Evolutionary conservation across 2,888 invertebrate species (phyloP).

Genomic region (Cephus runcator): DNA sequence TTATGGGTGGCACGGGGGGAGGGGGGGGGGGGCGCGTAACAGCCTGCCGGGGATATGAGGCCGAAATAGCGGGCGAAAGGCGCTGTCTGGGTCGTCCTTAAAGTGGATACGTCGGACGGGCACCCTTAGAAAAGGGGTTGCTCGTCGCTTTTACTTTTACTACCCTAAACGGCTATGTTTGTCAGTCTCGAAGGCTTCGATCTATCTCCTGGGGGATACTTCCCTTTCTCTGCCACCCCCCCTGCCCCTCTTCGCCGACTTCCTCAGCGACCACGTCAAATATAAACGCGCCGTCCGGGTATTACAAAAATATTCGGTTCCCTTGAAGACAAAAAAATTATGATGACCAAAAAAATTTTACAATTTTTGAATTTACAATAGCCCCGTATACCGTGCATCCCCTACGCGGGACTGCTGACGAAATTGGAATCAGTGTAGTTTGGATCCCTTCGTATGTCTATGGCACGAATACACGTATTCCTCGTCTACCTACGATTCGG

Average conservation of each 20-base stretch:
- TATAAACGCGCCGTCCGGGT: neutral
- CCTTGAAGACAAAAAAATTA: neutral
- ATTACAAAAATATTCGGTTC: neutral
- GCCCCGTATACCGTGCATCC: neutral
- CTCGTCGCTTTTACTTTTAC: neutral
- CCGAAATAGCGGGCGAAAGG: conserved; percentile 25
- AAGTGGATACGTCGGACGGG: conserved; percentile 43
- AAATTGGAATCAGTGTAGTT: neutral
- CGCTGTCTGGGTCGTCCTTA: conserved; percentile 49
- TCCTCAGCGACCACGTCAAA: neutral
- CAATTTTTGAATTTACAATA: neutral
- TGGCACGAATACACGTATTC: neutral
- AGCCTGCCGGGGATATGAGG: conserved; percentile 23
- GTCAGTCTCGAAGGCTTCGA: neutral
- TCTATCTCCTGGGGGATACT: conserved; percentile 39
- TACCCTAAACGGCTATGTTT: neutral
- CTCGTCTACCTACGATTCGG: neutral
- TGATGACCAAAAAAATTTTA: neutral
- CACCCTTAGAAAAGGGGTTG: neutral
- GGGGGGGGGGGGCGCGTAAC: neutral
- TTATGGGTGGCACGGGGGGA: neutral
- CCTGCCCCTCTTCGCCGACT: conserved; percentile 22
- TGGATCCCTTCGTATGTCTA: neutral
- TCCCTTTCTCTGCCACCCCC: conserved; percentile 36
- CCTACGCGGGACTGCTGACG: neutral